Conservation (phyloP, 2,113 vertebrate genomes). For the Dicrurus megarhynchus region DNA sequence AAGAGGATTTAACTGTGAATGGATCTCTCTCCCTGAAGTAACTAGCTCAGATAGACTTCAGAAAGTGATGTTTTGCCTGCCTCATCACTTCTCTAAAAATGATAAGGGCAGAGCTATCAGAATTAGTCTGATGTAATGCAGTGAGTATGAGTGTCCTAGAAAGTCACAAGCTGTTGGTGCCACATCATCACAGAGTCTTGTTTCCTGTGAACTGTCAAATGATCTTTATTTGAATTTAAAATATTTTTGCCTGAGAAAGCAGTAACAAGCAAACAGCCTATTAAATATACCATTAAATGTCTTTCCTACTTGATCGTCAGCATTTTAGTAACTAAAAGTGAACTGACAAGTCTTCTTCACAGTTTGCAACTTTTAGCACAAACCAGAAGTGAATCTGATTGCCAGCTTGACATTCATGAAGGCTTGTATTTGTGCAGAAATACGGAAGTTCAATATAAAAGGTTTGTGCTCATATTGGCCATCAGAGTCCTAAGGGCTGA, state of each 20-base stretch:
- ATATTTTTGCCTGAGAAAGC: background rate
- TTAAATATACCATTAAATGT: background rate
- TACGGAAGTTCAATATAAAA: background rate
- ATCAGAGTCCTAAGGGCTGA: background rate
- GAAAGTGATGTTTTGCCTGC: background rate
- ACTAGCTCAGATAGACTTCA: background rate
- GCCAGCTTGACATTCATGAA: background rate
- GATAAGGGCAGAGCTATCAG: slow-evolving; percentile 12
- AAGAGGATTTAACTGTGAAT: background rate
- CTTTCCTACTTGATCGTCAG: background rate
- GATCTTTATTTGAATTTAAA: background rate
- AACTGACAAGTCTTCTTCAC: background rate
- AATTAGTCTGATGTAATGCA: slow-evolving; percentile 14
- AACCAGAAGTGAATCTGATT: background rate
- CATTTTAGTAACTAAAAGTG: background rate
- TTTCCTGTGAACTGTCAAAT: background rate
- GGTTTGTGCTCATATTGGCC: background rate
- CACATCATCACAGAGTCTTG: background rate
- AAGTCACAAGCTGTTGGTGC: slow-evolving; percentile 1
- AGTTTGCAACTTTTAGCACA: background rate
- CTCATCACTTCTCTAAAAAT: background rate
- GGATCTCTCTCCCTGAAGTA: background rate
- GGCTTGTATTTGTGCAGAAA: background rate
- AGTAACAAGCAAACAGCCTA: background rate
- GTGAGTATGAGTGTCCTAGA: slow-evolving; percentile 13